Base-by-base conservation (phyloP, 2,113 vertebrate species). In the Lanius ludovicianus region DNA sequence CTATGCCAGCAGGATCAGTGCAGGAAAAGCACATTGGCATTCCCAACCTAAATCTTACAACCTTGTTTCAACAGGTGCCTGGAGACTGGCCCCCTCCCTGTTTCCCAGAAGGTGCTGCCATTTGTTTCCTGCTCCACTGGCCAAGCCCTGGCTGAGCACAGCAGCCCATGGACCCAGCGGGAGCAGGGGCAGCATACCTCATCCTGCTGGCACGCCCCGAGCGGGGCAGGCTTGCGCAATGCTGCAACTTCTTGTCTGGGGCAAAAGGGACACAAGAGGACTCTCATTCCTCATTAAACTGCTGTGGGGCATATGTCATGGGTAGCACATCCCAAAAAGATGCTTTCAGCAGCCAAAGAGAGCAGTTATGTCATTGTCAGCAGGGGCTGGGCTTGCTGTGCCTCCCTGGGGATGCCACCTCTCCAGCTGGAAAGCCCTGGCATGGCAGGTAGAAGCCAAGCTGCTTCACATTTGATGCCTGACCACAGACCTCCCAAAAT, bases 171-270 rank as follows among this genome's bases (percentile, higher is more conserved):
- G 11, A 2, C 13, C 39, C 75, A 7, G 15, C 0, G 1, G 23
- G 35, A 70, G 63, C 3, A 71, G 74, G 1, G 0, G 52, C 15
- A 6, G 25, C 1, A 7, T 17, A 4, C 80, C 35, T 9, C 62
- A 52, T 42, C 63, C 53, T 7, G 5, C 67, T 31, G 25, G 19
- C 1, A 0, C 5, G 11, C 30, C 18, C 22, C 2, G 0, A 24
- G 62, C 0, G 0, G 18, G 20, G 17, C 10, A 10, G 11, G 24
- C 46, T 86, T 85, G 53, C 2, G 0, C 63, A 87, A 85, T 0
- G 0, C 74, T 53, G 88, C 31, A 18, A 1, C 41, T 35, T 33
- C 52, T 73, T 69, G 50, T 93, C 92, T 86, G 83, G 90, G 82
- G 64, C 59, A 93, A 95, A 96, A 96, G 83, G 64, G 83, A 65